Base-by-base conservation (phyloP, 2,113 vertebrate genomes). In the Percopsis transmontana region DNA sequence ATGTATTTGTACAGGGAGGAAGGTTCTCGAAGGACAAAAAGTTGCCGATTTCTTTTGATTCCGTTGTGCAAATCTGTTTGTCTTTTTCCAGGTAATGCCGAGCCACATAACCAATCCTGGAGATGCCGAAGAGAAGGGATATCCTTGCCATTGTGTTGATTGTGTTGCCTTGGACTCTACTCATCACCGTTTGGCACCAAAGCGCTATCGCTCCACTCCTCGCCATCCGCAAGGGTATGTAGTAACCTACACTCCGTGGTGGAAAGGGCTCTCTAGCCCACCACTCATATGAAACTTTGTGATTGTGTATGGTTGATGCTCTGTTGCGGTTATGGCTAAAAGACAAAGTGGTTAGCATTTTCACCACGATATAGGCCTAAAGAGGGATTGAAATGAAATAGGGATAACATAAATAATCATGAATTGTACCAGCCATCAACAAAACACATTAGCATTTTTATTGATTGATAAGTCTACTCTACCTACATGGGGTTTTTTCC, bases 91-190 rank as follows among this genome's bases (percentile, higher is more conserved):
- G 96, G 96, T 97, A 95, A 98, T 95, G 95, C 95, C 91, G 93
- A 97, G 94, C 94, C 94, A 92, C 92, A 94, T 93, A 93, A 91
- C 92, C 95, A 96, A 92, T 92, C 93, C 94, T 96, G 95, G 97
- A 99, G 95, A 99, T 99, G 97, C 95, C 95, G 95, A 99, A 98
- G 90, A 96, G 97, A 96, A 96, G 97, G 92, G 96, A 98, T 93
- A 95, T 99, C 94, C 96, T 99, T 86, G 96, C 96, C 76, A 94
- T 98, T 67, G 94, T 99, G 89, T 96, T 99, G 92, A 99, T 99
- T 61, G 96, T 99, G 89, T 95, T 99, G 88, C 97, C 97, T 81
- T 99, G 97, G 97, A 99, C 97, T 1, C 93, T 99, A 61, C 96
- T 99, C 80, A 98, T 99, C 95, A 99, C 97, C 50, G 96, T 99